Evolutionary conservation across 1,140 invertebrate species (phyloP).

Genomic region (Drosophila pseudoananassae): DNA sequence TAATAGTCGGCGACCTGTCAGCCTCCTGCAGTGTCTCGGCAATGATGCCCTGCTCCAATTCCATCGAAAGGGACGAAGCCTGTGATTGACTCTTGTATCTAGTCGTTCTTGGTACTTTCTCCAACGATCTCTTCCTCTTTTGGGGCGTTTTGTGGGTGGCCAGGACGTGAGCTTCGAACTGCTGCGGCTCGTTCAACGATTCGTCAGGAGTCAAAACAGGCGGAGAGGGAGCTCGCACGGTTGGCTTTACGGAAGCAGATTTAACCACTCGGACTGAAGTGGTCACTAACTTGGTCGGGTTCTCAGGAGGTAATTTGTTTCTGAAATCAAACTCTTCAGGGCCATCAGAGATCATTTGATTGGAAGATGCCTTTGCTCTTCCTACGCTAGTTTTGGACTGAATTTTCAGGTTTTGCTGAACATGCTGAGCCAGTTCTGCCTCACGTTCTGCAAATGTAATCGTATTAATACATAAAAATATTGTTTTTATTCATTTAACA

Average conservation of each 20-base stretch:
- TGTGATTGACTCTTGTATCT: neutral
- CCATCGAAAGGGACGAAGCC: neutral
- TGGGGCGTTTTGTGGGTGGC: conserved; percentile 15
- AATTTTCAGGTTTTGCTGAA: neutral
- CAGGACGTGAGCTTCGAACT: conserved; percentile 50
- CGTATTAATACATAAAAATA: neutral
- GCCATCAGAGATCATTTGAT: neutral
- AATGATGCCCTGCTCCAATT: neutral
- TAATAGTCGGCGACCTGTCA: neutral
- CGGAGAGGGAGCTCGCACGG: neutral
- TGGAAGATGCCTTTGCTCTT: neutral
- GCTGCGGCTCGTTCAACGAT: conserved; percentile 27
- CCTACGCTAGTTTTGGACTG: neutral
- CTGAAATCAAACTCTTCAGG: neutral
- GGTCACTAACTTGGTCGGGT: neutral
- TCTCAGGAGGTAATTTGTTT: neutral
- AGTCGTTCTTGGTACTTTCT: neutral
- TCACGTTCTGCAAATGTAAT: conserved; percentile 33
- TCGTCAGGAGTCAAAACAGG: neutral
- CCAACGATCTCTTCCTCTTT: conserved; percentile 5
- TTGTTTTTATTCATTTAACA: neutral
- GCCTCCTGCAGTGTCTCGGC: neutral
- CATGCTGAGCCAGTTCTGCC: conserved; percentile 26
- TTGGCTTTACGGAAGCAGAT: neutral
- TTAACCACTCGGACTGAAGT: neutral